Evolutionary conservation across 2,888 invertebrate genomes (phyloP), one percentile per base, ranked within the genome.

Genomic region (Ormia ochracea): DNA sequence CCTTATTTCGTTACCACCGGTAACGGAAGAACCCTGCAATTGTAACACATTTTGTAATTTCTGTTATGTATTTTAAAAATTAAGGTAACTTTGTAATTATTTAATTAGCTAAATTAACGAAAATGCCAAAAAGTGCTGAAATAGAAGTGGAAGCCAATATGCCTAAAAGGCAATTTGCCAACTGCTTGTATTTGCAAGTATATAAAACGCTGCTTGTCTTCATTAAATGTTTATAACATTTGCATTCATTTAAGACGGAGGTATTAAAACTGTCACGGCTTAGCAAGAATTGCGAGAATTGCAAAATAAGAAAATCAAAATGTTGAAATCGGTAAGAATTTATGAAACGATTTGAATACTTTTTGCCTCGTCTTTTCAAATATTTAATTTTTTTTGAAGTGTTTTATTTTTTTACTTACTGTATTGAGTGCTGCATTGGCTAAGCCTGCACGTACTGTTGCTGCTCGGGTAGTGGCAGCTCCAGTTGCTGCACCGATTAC

Each of bases 241-340:
- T 76, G 3, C 66, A 66, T 72, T 77, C 72, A 77, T 70, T 80
- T 76, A 76, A 80, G 66, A 28, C 50, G 28, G 26, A 63, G 65
- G 69, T 69, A 19, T 52, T 80, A 14, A 21, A 45, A 59, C 23
- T 41, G 21, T 36, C 17, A 48, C 10, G 3, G 5, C 63, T 70
- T 28, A 36, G 10, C 9, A 63, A 73, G 43, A 63, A 23, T 56
- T 69, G 21, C 33, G 4, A 41, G 43, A 56, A 50, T 45, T 48
- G 31, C 4, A 19, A 43, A 4, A 21, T 14, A 19, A 6, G 63
- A 52, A 63, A 66, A 14, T 36, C 3, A 72, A 77, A 68, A 77
- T 81, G 76, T 76, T 68, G 48, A 77, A 81, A 69, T 69, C 77
- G 78, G 78, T 81, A 73, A 74, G 70, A 17, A 41, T 4, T 9